Evolutionary conservation across 2,113 vertebrate genomes (phyloP).

Genomic region (Ia io): DNA sequence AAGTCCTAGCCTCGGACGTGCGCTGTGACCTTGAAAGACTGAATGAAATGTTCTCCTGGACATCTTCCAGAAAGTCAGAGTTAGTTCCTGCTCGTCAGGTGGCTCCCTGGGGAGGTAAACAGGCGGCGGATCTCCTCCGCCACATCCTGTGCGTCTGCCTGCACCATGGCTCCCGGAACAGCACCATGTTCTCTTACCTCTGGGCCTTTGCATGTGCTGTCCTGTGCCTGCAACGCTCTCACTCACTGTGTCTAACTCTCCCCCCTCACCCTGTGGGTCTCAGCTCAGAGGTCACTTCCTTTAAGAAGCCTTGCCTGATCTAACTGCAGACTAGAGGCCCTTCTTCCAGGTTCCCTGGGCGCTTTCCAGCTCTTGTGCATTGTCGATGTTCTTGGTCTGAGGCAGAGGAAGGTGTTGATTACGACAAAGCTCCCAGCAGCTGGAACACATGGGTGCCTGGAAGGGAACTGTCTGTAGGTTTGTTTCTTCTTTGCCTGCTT

Average conservation of each 20-base stretch:
- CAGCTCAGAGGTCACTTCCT: background rate
- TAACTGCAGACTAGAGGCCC: background rate
- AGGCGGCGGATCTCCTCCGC: background rate
- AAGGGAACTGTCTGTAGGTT: background rate
- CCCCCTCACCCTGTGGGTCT: background rate
- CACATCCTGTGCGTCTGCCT: accelerated
- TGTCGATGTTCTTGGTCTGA: background rate
- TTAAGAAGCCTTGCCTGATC: too few relatives aligned
- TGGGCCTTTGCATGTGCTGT: too few relatives aligned
- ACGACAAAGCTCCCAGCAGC: background rate
- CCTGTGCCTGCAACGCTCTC: background rate
- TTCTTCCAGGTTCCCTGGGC: accelerated
- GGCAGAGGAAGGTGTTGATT: background rate
- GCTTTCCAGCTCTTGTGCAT: background rate
- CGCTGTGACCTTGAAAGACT: background rate
- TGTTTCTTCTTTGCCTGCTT: background rate
- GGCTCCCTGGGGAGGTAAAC: background rate
- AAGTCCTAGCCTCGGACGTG: background rate
- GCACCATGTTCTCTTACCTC: too few relatives aligned
- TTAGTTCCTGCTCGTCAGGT: background rate
- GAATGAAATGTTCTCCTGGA: background rate
- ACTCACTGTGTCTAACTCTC: accelerated
- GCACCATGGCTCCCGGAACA: accelerated
- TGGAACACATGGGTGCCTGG: background rate
- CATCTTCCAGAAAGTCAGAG: background rate